phyloP scores from a whole-genome alignment of 2,888 invertebrate genomes.

The Drosophila monieri region DNA sequence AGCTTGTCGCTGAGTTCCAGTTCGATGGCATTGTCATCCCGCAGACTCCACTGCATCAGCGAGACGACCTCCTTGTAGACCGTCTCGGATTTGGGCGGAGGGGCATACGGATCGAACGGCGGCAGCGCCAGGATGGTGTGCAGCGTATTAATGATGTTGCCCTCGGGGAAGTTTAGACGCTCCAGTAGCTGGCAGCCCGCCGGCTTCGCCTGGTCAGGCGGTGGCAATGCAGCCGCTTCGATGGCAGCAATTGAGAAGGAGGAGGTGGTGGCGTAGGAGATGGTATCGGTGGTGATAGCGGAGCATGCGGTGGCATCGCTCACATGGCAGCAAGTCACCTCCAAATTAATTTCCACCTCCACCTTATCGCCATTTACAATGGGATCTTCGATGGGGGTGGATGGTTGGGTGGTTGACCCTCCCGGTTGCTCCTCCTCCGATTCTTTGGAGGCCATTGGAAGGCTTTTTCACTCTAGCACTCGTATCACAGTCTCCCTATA shows the following conservation, averaged over 20 bases:
- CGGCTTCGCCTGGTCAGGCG: slow-evolving; percentile 39
- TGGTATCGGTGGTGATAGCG: slow-evolving; percentile 45
- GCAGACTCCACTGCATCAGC: slow-evolving; percentile 78
- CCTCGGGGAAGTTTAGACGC: slow-evolving; percentile 69
- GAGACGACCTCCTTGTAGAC: slow-evolving; percentile 81
- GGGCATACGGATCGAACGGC: slow-evolving; percentile 80
- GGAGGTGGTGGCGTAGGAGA: slow-evolving; percentile 27
- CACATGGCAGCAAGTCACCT: slow-evolving; percentile 66
- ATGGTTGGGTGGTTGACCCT: slow-evolving; percentile 10
- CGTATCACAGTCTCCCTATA: slow-evolving; percentile 34
- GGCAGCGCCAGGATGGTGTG: slow-evolving; percentile 78
- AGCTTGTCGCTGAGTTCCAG: slow-evolving; percentile 79
- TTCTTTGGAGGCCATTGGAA: slow-evolving; percentile 62
- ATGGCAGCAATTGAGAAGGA: slow-evolving; percentile 44
- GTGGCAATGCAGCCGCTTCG: slow-evolving; percentile 41
- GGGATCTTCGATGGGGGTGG: slow-evolving; percentile 25
- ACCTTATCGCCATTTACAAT: slow-evolving; percentile 58
- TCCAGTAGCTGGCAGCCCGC: slow-evolving; percentile 57
- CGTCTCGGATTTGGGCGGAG: slow-evolving; percentile 75
- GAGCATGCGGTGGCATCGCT: slow-evolving; percentile 60
- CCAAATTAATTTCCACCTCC: slow-evolving; percentile 49
- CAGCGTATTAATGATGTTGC: slow-evolving; percentile 70
- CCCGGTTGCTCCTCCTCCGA: slow-evolving; percentile 19
- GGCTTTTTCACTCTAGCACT: slow-evolving; percentile 52
- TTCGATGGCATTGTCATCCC: slow-evolving; percentile 79